Percentiles rank a stretch among this genome's conserved stretches.
Evolutionary conservation across 2,797 vertebrate genomes (phyloP).

Genomic region (Acipenser ruthenus): DNA sequence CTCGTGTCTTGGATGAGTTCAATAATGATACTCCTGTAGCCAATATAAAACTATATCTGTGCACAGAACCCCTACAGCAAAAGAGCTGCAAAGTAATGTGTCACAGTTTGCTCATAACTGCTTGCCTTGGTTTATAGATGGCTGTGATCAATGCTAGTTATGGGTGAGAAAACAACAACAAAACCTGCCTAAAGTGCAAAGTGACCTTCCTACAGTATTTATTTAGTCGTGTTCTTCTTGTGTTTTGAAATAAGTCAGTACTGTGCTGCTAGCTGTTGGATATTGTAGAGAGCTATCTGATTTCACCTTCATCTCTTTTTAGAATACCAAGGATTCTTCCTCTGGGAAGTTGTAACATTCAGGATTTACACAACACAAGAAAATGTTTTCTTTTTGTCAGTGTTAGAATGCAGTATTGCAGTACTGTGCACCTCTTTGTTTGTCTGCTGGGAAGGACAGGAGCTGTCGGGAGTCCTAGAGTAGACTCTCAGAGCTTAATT

Average conservation of each 20-base stretch:
- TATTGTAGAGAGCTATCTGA: background rate
- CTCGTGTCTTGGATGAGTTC: background rate
- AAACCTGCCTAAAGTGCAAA: background rate
- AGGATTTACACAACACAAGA: too few relatives aligned
- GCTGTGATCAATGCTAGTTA: slow-evolving; percentile 6
- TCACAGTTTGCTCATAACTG: background rate
- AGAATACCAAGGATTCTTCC: too few relatives aligned
- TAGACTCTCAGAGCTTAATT: too few relatives aligned
- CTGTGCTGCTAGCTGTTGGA: background rate
- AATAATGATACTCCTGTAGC: background rate
- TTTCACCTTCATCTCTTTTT: background rate
- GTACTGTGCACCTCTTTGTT: too few relatives aligned
- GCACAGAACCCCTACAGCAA: background rate
- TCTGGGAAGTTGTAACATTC: too few relatives aligned
- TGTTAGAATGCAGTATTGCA: too few relatives aligned
- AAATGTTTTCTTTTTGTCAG: too few relatives aligned
- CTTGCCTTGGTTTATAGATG: background rate
- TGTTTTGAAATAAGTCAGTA: background rate
- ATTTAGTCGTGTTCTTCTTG: background rate
- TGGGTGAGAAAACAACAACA: background rate
- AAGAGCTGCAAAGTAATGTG: background rate
- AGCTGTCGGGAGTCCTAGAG: too few relatives aligned
- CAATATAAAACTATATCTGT: background rate
- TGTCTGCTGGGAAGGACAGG: too few relatives aligned
- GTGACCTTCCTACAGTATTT: slow-evolving; percentile 4